phyloP scores from a whole-genome alignment of 2,797 vertebrate genomes.

The Pangasius sanitwongsei region DNA sequence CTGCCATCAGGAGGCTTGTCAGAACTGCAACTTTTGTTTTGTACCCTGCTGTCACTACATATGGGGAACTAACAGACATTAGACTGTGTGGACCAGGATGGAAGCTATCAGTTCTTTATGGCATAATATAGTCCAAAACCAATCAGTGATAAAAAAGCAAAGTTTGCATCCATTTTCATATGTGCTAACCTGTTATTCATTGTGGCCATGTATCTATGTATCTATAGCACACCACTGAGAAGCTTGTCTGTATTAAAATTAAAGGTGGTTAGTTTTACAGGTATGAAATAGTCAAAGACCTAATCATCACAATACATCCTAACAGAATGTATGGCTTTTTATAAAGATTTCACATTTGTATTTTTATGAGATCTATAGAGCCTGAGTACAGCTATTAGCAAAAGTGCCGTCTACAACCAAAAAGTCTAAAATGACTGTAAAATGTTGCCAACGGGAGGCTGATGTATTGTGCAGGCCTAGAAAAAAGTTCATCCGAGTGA shows the following conservation, averaged over 20 bases:
- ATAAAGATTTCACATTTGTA: background rate
- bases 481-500: slow-evolving; percentile 1
- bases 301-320: background rate
- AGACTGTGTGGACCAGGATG: slow-evolving; percentile 49
- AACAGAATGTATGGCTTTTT: background rate
- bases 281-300: background rate
- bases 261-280: slow-evolving; percentile 66
- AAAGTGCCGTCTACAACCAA: background rate
- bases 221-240: slow-evolving; percentile 56
- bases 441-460: slow-evolving; percentile 11
- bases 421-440: background rate
- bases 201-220: slow-evolving; percentile 54
- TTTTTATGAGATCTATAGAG: background rate
- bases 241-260: slow-evolving; percentile 56
- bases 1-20: slow-evolving; percentile 26
- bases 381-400: background rate
- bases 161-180: slow-evolving; percentile 65
- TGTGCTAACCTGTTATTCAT: slow-evolving; percentile 69
- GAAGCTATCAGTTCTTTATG: slow-evolving; percentile 43
- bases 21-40: slow-evolving; percentile 19
- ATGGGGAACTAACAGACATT: slow-evolving; percentile 46
- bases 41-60: slow-evolving; percentile 52
- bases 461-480: background rate
- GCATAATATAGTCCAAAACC: slow-evolving; percentile 49
- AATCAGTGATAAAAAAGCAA: slow-evolving; percentile 55